Evolutionary conservation across 1,140 invertebrate genomes (phyloP).

Genomic region (Ruditapes philippinarum): DNA sequence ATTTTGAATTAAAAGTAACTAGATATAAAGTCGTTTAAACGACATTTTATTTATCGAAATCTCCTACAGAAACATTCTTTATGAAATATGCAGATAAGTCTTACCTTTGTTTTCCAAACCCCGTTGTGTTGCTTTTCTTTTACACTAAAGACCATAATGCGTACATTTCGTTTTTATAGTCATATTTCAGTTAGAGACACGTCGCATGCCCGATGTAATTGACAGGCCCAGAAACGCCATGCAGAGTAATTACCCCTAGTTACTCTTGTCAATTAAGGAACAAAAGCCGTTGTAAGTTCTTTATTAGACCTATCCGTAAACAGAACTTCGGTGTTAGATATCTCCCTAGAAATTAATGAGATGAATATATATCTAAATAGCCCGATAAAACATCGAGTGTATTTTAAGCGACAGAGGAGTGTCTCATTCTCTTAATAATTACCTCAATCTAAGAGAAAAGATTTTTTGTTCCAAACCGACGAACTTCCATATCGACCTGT

Average conservation of each 20-base stretch:
- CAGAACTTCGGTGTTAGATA: neutral
- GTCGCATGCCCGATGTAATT: neutral
- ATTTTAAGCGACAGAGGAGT: too few species aligned
- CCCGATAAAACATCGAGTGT: too few species aligned
- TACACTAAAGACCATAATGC: neutral
- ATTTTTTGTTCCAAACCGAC: too few species aligned
- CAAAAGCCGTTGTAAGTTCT: neutral
- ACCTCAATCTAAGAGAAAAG: too few species aligned
- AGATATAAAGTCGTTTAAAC: too few species aligned
- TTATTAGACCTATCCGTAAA: neutral
- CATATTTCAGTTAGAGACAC: neutral
- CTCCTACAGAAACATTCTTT: too few species aligned
- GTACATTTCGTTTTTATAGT: neutral
- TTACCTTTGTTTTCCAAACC: neutral
- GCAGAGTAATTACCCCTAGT: conserved; percentile 1
- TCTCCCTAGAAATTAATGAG: neutral
- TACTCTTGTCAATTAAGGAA: neutral
- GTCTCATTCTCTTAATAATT: too few species aligned
- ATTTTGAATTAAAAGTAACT: too few species aligned
- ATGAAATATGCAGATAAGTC: too few species aligned
- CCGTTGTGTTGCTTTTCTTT: neutral
- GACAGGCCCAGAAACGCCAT: neutral
- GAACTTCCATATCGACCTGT: too few species aligned
- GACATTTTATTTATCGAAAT: too few species aligned
- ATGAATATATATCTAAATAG: conserved; percentile 5